Percentiles rank a stretch among this genome's conserved stretches.
Evolutionary conservation across 1,140 invertebrate genomes (phyloP).

Genomic region (Papilio polyxenes): DNA sequence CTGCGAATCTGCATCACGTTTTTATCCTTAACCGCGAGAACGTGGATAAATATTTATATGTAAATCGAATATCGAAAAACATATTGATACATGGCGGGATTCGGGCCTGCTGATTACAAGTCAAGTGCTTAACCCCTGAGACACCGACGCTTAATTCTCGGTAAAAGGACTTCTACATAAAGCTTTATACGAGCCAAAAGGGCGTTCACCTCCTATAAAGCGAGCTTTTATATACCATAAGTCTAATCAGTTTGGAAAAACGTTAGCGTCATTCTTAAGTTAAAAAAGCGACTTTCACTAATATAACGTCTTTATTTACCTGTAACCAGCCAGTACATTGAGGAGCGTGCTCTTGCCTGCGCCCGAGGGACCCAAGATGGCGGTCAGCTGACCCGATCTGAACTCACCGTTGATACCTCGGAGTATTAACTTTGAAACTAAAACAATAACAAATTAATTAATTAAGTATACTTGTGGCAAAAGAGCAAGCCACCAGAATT

Average conservation of each 20-base stretch:
- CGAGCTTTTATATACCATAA: too few species aligned
- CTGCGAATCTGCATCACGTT: too few species aligned
- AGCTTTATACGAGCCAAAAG: too few species aligned
- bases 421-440: constrained; percentile 87
- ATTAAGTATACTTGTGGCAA: background rate
- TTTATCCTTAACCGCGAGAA: too few species aligned
- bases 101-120: too few species aligned
- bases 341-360: constrained; percentile 95
- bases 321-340: constrained; percentile 92
- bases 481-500: too few species aligned
- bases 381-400: constrained; percentile 88
- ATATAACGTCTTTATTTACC: constrained; percentile 80
- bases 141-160: background rate
- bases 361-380: constrained; percentile 93
- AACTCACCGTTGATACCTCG: constrained; percentile 87
- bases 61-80: too few species aligned
- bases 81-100: too few species aligned
- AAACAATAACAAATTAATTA: constrained; percentile 55
- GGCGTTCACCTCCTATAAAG: too few species aligned
- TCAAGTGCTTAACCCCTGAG: too few species aligned
- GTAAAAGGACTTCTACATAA: background rate
- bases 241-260: background rate
- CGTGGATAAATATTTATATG: too few species aligned
- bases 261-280: background rate
- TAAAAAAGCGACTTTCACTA: too few species aligned